Conservation (phyloP, 2,797 vertebrate species). For the Pelochelys cantorii region DNA sequence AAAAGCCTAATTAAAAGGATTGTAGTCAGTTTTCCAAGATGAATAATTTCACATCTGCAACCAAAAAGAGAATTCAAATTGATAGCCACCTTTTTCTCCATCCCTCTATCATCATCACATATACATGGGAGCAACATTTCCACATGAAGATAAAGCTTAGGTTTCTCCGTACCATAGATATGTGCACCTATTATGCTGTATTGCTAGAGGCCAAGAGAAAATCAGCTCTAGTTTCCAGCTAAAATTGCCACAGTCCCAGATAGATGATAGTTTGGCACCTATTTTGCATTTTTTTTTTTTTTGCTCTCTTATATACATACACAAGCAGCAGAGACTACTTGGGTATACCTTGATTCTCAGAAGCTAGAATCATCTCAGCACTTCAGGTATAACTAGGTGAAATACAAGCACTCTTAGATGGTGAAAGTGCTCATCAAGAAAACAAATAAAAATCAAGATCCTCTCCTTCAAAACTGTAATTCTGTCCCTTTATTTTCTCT, state of each 20-base stretch:
- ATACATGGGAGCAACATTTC: neutral
- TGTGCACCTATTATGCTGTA: neutral
- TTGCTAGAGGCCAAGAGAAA: neutral
- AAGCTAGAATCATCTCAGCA: conserved; percentile 2
- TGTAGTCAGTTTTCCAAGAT: neutral
- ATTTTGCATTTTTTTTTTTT: neutral
- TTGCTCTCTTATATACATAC: neutral
- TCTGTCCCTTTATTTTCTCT: neutral
- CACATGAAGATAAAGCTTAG: neutral
- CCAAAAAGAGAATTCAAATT: neutral
- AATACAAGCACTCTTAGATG: neutral
- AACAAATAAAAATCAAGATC: neutral
- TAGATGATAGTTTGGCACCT: neutral
- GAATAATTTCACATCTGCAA: neutral
- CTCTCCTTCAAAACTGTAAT: neutral
- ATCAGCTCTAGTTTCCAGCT: neutral
- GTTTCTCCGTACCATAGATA: neutral
- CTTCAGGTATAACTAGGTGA: neutral
- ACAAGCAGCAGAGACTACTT: neutral
- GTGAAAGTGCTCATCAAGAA: neutral
- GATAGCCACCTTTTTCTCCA: neutral
- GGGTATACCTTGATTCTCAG: neutral
- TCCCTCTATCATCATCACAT: neutral
- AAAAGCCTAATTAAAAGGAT: neutral
- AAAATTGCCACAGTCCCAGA: neutral